Evolutionary conservation across 2,888 invertebrate species (phyloP), one percentile per base, ranked within the genome.

Genomic region (Drosophila mulleri): DNA sequence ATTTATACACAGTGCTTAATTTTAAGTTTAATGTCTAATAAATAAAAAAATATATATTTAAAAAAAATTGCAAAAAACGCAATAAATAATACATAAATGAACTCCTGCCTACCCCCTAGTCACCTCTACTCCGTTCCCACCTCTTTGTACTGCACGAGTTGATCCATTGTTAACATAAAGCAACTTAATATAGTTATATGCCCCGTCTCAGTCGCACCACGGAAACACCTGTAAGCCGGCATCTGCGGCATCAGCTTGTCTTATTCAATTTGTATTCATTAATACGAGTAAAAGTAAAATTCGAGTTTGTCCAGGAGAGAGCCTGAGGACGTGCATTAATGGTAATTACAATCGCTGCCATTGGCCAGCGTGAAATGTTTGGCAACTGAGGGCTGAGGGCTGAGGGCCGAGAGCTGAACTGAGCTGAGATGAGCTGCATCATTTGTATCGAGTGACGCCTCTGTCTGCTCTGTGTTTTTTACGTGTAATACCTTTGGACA

Each of bases 211-310:
- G 3, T 20, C 35, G 14, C 12, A 8, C 52, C 35, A 2, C 18
- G 3, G 53, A 39, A 23, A n/a, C 53, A 23, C 1, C 53, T 53
- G 39, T 39, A 37, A 20, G 52, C 52, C 14, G 53, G 20, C 37
- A 53, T 2, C 37, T 11, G 37, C 16, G 59, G 42, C 58, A 58
- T 41, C 60, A 53, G 72, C 59, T 60, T 76, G 77, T 75, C 60
- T 62, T 71, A 66, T 76, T 83, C 70, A 80, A 83, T 80, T 80
- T 76, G 66, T 71, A 64, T 76, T 77, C 68, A 80, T 80, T 80
- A 73, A 76, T 67, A 44, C 52, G 59, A 75, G 57, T 44, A 61
- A 67, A 68, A 75, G 78, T 67, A 62, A 72, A 77, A 72, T 77
- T 80, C 66, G 66, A 67, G 67, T 53, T 47, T 65, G 63, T 80